Evolutionary conservation across 2,113 vertebrate species (phyloP).

Genomic region (Globicephala melas): DNA sequence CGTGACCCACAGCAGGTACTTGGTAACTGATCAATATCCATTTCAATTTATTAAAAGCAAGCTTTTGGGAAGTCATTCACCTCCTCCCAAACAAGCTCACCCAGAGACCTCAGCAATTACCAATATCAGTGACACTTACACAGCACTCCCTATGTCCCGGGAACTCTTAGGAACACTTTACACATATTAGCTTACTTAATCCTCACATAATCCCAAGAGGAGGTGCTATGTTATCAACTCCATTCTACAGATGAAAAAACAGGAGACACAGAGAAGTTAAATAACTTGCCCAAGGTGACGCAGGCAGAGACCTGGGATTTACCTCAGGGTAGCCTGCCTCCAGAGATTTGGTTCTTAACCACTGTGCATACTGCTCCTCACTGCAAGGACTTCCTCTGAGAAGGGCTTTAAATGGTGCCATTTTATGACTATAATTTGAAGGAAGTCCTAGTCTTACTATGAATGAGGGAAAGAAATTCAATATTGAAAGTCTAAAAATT

Average conservation of each 20-base stretch:
- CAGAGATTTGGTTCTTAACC: not conserved
- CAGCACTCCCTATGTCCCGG: not conserved
- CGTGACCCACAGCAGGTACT: not conserved
- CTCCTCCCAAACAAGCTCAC: not conserved
- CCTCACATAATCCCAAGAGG: not conserved
- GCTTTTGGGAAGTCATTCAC: not conserved
- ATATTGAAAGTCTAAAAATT: constrained; percentile 10
- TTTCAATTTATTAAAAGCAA: not conserved
- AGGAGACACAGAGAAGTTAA: not conserved
- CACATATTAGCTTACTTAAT: not conserved
- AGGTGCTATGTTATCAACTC: not conserved
- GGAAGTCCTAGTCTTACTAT: not conserved
- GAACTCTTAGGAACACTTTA: not conserved
- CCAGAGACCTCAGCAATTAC: not conserved
- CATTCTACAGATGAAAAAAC: not conserved
- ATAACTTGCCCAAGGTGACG: not conserved
- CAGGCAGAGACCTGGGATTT: not conserved
- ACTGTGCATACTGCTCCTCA: not conserved
- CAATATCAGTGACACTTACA: not conserved
- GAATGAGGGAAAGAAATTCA: not conserved
- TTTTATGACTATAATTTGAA: not conserved
- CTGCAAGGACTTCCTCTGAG: not conserved
- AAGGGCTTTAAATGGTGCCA: not conserved
- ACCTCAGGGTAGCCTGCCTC: not conserved
- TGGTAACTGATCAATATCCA: not conserved